A percentile compares a stretch with the other conserved stretches of the same genome.
Conservation (phyloP, 2,113 vertebrate species). For the Paramisgurnus dabryanus region DNA sequence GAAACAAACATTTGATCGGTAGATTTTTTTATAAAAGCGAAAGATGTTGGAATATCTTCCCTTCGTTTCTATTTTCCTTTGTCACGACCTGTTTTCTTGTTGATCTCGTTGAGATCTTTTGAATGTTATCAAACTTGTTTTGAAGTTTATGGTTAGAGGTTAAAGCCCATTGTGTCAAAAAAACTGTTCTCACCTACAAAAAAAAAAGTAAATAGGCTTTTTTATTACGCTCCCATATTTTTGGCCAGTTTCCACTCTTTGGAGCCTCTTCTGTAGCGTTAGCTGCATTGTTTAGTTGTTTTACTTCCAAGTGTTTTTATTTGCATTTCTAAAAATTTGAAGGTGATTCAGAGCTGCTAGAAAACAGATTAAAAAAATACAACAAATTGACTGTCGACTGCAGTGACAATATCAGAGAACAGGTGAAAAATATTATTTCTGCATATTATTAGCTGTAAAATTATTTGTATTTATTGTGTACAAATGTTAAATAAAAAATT, state of each 20-base stretch:
- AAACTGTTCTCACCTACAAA: conserved; percentile 56
- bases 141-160: conserved; percentile 83
- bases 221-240: conserved; percentile 45
- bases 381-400: conserved; percentile 71
- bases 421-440: conserved; percentile 82
- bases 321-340: conserved; percentile 76
- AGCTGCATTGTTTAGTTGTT: conserved; percentile 66
- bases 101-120: conserved; percentile 86
- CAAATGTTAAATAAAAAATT: conserved; percentile 98
- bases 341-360: conserved; percentile 87
- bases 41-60: conserved; percentile 49
- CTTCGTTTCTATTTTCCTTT: conserved; percentile 42
- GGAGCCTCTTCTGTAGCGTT: conserved; percentile 46
- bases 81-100: conserved; percentile 68
- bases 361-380: conserved; percentile 57
- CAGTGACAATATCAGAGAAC: conserved; percentile 79
- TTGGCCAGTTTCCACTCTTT: conserved; percentile 68
- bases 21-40: conserved; percentile 44
- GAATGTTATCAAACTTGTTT: conserved; percentile 86
- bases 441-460: conserved; percentile 95
- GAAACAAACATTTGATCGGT: conserved; percentile 24
- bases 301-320: conserved; percentile 78
- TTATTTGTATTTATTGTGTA: conserved; percentile 99
- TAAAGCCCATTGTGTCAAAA: conserved; percentile 59
- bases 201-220: conserved; percentile 29